phyloP scores from a whole-genome alignment of 2,888 invertebrate genomes.

The Eupithecia exiguata region DNA sequence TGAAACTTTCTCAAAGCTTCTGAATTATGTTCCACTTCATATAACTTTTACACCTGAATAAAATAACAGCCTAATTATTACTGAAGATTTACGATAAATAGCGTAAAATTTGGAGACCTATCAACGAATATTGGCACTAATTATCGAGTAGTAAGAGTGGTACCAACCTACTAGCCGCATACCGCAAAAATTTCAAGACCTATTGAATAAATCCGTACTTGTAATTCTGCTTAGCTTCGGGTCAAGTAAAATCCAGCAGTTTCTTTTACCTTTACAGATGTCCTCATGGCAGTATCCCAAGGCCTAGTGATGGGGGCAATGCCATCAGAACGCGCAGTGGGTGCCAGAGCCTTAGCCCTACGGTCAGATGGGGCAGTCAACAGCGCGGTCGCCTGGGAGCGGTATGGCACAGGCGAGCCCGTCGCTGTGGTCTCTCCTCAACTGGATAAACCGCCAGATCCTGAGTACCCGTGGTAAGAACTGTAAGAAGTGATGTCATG shows the following conservation, averaged over 20 bases:
- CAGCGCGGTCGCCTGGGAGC: slow-evolving; percentile 74
- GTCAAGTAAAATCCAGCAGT: background rate
- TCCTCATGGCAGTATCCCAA: slow-evolving; percentile 89
- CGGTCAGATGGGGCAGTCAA: slow-evolving; percentile 68
- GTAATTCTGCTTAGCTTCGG: background rate
- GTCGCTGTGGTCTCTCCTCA: slow-evolving; percentile 77
- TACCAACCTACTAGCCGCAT: background rate
- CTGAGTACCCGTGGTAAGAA: slow-evolving; percentile 88
- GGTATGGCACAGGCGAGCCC: slow-evolving; percentile 73
- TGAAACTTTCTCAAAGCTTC: background rate
- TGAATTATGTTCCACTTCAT: background rate
- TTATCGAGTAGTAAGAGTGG: background rate
- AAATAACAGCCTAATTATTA: background rate
- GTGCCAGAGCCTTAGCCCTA: slow-evolving; percentile 76
- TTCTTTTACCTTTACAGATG: slow-evolving; percentile 73
- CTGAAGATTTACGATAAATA: background rate
- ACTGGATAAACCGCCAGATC: slow-evolving; percentile 86
- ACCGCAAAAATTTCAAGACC: background rate
- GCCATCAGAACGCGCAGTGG: slow-evolving; percentile 80
- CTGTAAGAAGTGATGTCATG: background rate
- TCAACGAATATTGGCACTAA: background rate
- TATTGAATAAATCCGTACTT: background rate
- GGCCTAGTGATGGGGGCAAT: slow-evolving; percentile 85
- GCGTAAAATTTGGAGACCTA: background rate
- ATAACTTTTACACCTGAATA: background rate